Conservation (phyloP, 2,888 invertebrate species). For the Drosophila anomelani region DNA sequence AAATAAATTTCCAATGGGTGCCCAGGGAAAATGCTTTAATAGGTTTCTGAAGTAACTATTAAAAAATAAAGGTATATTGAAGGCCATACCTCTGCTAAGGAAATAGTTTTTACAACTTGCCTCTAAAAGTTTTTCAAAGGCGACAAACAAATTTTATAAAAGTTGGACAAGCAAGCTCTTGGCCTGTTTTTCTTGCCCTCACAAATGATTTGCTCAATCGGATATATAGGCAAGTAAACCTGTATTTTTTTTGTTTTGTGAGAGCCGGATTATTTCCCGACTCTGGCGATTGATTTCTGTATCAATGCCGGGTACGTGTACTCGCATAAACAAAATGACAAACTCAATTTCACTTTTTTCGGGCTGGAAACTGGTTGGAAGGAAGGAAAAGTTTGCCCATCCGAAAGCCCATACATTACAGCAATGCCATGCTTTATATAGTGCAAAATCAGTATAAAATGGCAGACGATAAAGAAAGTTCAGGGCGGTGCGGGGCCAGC, state of each 20-base stretch:
- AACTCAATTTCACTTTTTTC: conserved; percentile 76
- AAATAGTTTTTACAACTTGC: neutral
- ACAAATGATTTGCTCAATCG: conserved; percentile 10
- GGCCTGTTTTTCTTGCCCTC: neutral
- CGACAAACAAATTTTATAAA: neutral
- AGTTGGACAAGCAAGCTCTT: neutral
- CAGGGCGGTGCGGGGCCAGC: conserved; percentile 50
- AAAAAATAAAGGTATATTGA: neutral
- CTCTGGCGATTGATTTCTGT: conserved; percentile 29
- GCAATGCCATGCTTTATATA: conserved; percentile 75
- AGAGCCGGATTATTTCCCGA: conserved; percentile 14
- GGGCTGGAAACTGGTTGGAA: conserved; percentile 19
- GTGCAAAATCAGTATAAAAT: conserved; percentile 78
- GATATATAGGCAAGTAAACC: conserved; percentile 5
- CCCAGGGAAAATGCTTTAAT: neutral
- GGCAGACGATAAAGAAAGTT: conserved; percentile 74
- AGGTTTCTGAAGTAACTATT: neutral
- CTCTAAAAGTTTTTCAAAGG: neutral
- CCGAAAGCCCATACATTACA: conserved; percentile 69
- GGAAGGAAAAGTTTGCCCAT: conserved; percentile 50
- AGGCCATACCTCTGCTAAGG: neutral
- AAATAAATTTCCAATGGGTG: neutral
- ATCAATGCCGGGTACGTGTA: conserved; percentile 19
- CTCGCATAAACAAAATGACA: conserved; percentile 58
- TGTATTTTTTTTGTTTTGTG: neutral